Base-by-base conservation (phyloP, 2,113 vertebrate species). In the Aythya baeri region DNA sequence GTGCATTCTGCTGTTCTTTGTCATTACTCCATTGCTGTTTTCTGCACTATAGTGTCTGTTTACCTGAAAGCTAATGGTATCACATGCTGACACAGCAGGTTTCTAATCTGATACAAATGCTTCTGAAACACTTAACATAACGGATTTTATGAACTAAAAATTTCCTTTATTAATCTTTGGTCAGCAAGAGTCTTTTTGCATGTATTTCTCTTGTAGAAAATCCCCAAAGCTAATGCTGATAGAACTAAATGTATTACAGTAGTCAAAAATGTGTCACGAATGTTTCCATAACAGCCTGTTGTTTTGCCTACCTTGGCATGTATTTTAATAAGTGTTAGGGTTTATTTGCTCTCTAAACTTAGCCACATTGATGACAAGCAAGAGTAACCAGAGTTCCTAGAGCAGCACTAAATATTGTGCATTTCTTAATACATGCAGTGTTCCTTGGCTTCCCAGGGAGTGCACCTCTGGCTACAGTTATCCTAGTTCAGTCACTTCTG, bases 401-500 rank as follows among this genome's bases (percentile, higher is more conserved):
- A 86, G 21, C 70, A 36, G 58, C 46, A 43, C 32, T 88, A 52
- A 71, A 61, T 73, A 61, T 14, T 74, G 44, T 68, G 11, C 25
- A 2, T 91, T 86, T 72, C 89, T 73, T 73, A n/a, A 44, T 79
- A 55, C 8, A 41, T 22, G 11, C 25, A 76, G 52, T 71, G 17
- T 82, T 83, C 44, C 21, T 34, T 57, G 6, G 41, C 17, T 87
- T 91, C n/a, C 27, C 44, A 46, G 80, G 71, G 72, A 89, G 55
- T 67, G 7, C 17, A 94, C 79, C 90, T 90, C 84, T 96, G 80
- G 82, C 93, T 93, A 55, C 38, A 36, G 76, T 74, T 94, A 93
- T 10, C 86, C 93, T 36, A 88, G 66, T 96, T 96, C 87, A 94
- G 89, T 97, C 93, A 81, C 91, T 93, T 95, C 89, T 90, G 76